These are phyloP conservation scores for Bombus polaris DNA, from an alignment of 1,140 invertebrate genomes.

Conservation along the genomic window DNA sequence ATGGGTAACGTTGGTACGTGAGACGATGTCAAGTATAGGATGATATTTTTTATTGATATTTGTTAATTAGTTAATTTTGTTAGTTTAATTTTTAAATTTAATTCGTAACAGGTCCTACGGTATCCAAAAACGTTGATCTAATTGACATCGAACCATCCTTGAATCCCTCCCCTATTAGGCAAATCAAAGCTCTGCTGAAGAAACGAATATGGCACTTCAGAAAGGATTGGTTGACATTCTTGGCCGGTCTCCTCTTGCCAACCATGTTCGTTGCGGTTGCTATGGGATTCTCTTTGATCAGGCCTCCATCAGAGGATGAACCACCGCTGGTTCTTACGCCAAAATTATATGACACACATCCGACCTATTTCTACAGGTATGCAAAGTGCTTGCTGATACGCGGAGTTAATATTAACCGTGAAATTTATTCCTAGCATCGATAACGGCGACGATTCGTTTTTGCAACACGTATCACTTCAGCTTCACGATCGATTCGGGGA, in stretches of 20 bases:
- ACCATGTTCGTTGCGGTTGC: conserved; percentile 85
- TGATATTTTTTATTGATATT: neutral
- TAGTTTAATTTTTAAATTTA: neutral
- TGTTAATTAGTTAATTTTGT: neutral
- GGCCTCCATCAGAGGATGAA: conserved; percentile 86
- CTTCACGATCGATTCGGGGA: conserved; percentile 76
- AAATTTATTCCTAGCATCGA: conserved; percentile 67
- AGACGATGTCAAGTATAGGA: accelerated
- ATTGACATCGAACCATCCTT: conserved; percentile 69
- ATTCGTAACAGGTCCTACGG: conserved; percentile 57
- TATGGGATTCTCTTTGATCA: conserved; percentile 87
- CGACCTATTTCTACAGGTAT: conserved; percentile 83
- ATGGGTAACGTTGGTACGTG: conserved; percentile 60
- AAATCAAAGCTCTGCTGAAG: conserved; percentile 81
- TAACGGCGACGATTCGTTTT: conserved; percentile 69
- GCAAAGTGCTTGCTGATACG: neutral
- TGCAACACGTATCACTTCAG: conserved; percentile 73
- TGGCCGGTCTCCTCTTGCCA: conserved; percentile 85
- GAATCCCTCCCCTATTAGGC: conserved; percentile 71
- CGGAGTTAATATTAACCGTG: neutral
- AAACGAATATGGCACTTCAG: conserved; percentile 85
- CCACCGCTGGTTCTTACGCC: conserved; percentile 82
- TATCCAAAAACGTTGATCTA: conserved; percentile 76
- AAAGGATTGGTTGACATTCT: conserved; percentile 85
- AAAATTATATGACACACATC: conserved; percentile 82